A percentile compares a stretch with the other conserved stretches of the same genome.
Evolutionary conservation across 1,140 invertebrate species (phyloP).

Genomic region (Eulimnadia texana): DNA sequence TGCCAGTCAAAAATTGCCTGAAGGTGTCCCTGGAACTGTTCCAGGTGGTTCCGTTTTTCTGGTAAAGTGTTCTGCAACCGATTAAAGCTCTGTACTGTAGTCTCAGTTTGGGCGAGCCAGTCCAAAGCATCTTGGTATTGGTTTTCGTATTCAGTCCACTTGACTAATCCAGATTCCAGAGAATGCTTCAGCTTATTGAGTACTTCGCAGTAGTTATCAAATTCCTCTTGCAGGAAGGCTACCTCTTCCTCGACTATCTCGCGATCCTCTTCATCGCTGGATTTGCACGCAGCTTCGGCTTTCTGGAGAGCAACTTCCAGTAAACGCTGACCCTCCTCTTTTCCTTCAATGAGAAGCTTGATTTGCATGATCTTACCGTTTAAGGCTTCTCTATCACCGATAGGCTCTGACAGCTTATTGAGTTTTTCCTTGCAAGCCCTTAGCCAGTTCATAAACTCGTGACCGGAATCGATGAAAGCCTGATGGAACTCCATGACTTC

Average conservation of each 20-base stretch:
- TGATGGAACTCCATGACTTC: conserved; percentile 79
- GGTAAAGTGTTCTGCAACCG: conserved; percentile 77
- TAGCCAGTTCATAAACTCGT: conserved; percentile 84
- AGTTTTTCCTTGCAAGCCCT: conserved; percentile 71
- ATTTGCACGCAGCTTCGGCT: conserved; percentile 63
- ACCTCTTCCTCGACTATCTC: conserved; percentile 85
- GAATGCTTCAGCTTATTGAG: conserved; percentile 62
- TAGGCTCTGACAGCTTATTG: conserved; percentile 85
- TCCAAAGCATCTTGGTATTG: conserved; percentile 75
- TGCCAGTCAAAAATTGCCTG: conserved; percentile 90
- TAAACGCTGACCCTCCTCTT: conserved; percentile 62
- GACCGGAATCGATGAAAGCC: conserved; percentile 74
- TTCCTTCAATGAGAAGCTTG: conserved; percentile 57
- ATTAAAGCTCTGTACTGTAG: conserved; percentile 71
- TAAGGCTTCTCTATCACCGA: conserved; percentile 78
- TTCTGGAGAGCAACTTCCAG: conserved; percentile 62
- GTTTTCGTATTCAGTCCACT: conserved; percentile 91
- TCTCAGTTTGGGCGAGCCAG: conserved; percentile 77
- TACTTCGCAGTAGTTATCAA: conserved; percentile 40
- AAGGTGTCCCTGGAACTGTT: conserved; percentile 77
- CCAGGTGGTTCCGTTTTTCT: conserved; percentile 72
- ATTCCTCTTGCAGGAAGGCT: conserved; percentile 60
- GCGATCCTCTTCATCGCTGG: conserved; percentile 68
- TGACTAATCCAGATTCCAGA: conserved; percentile 71
- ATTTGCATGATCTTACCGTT: conserved; percentile 69